Base-by-base conservation (phyloP, 2,113 vertebrate species). In the Salvelinus namaycush region DNA sequence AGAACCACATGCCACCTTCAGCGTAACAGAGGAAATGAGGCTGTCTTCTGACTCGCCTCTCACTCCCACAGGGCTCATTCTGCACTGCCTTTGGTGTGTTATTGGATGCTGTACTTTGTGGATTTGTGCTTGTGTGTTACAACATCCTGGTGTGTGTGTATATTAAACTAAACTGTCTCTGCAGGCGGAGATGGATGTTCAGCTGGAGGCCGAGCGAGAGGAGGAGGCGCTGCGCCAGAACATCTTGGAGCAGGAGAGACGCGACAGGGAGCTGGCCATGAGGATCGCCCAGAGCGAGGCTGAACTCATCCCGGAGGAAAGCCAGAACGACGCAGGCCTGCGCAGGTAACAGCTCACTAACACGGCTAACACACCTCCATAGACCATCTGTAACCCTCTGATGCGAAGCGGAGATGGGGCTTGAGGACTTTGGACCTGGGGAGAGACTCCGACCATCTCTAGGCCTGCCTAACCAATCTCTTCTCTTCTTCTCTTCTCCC, bases 191-290 rank as follows among this genome's bases (percentile, higher is more conserved):
- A 95, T 99, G 92, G 97, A 98, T 88, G 78, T 80, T 62, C 96
- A 99, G 90, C 88, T 99, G 74, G 92, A 93, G 74, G 90, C 81
- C 1, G 96, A 98, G 76, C 89, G 94, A 0, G 96, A 97, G 87
- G 96, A 97, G 79, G 95, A 96, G 13, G 88, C 88, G 0, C 86
- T 94, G 51, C 96, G 96, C 4, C 96, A 99, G 89, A 82, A 94
- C 0, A 85, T 98, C 6, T 91, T 96, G 82, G 97, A 98, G 73
- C 98, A 99, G 91, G 98, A 99, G 62, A 92, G 97, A 26, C 86
- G 98, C 48, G 98, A 99, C 89, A 83, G 95, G 0, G 97, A 99
- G 84, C 92, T 99, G 83, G 98, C 98, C 0, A 92, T 99, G 90
- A 88, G 98, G 70, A 99, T 99, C 59, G 98, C 97, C 8, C 96